Conservation (phyloP, 2,113 vertebrate species). For the Rhombomys opimus region DNA sequence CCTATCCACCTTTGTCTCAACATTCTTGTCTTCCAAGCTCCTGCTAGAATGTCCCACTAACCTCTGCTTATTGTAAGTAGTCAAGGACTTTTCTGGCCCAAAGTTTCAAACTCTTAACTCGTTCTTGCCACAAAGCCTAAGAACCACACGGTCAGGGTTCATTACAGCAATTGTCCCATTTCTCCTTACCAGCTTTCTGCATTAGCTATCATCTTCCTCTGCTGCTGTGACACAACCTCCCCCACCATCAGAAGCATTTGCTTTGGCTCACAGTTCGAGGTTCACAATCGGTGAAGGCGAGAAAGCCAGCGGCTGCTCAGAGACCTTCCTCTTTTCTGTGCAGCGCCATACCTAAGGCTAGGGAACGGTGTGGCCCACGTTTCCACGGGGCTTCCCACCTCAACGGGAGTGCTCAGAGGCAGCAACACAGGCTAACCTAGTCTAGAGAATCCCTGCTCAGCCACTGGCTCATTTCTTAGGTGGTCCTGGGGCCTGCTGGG, state of each 20-base stretch:
- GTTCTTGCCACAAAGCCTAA: background rate
- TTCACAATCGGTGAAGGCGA: background rate
- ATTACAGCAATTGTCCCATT: background rate
- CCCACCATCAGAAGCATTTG: background rate
- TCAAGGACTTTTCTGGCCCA: background rate
- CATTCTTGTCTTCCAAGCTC: background rate
- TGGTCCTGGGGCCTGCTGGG: too few relatives aligned
- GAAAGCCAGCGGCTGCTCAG: background rate
- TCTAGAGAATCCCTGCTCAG: background rate
- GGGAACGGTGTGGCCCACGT: background rate
- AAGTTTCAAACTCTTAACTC: background rate
- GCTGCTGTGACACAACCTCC: too few relatives aligned
- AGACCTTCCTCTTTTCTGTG: background rate
- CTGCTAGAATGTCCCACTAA: background rate
- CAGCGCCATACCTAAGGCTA: background rate
- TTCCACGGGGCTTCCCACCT: background rate
- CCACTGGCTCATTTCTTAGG: background rate
- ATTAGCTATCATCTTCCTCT: background rate
- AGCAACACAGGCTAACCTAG: too few relatives aligned
- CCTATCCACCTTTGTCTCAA: too few relatives aligned
- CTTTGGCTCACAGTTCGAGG: background rate
- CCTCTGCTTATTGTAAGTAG: background rate
- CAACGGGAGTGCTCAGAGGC: background rate
- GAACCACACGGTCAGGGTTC: background rate
- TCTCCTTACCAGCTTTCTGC: background rate